These are phyloP conservation scores for Periplaneta americana DNA, from an alignment of 1,140 invertebrate genomes.

Conservation along the genomic window DNA sequence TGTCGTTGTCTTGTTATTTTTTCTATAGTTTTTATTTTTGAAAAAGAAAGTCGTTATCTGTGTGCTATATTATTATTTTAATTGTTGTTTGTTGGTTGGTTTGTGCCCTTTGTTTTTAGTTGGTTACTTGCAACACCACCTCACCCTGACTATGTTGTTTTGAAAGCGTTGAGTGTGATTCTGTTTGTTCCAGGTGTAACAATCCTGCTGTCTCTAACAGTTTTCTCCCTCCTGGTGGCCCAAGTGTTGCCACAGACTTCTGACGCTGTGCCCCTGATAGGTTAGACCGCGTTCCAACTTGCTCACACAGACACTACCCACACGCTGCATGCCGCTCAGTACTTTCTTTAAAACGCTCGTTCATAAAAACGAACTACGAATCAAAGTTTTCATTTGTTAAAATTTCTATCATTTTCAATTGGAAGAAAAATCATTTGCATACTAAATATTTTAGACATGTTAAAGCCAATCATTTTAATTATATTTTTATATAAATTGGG, in stretches of 20 bases:
- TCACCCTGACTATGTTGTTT: too few species aligned
- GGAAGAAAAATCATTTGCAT: not conserved
- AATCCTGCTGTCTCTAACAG: constrained; percentile 98
- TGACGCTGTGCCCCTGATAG: constrained; percentile 95
- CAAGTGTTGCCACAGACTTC: constrained; percentile 96
- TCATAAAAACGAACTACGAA: not conserved
- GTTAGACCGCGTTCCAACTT: constrained; percentile 40
- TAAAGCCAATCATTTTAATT: not conserved
- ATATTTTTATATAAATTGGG: not conserved
- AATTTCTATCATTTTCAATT: not conserved
- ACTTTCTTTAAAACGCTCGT: not conserved
- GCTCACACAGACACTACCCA: not conserved
- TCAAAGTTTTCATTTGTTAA: not conserved
- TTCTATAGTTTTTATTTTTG: constrained; percentile 13
- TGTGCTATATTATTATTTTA: not conserved
- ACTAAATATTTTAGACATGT: not conserved
- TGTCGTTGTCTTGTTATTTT: not conserved
- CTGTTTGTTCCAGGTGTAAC: constrained; percentile 89
- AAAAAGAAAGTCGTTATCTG: not conserved
- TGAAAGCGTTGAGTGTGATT: constrained; percentile 17
- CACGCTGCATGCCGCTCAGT: not conserved
- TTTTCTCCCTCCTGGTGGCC: constrained; percentile 97
- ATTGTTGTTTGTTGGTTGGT: constrained; percentile 9
- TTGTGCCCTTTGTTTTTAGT: constrained; percentile 2
- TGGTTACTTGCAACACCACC: too few species aligned